Evolutionary conservation across 2,888 invertebrate species (phyloP).

Genomic region (Elysia crispata): DNA sequence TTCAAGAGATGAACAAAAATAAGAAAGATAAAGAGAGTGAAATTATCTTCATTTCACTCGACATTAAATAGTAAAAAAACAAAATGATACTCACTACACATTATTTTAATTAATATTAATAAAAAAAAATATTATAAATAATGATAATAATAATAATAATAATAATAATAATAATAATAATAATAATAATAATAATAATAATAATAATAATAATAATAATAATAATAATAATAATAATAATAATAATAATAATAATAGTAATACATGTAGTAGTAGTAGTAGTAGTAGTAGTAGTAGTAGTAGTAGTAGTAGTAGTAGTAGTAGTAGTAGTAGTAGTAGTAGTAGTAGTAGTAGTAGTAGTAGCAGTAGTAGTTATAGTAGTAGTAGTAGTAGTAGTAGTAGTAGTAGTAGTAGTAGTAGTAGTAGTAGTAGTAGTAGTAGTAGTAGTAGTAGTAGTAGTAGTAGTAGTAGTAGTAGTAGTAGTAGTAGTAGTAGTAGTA

Average conservation of each 20-base stretch:
- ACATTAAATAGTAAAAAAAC: too few species aligned
- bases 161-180: too few species aligned
- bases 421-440: neutral
- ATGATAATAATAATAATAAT: too few species aligned
- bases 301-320: neutral
- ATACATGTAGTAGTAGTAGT: slow-evolving; percentile 33
- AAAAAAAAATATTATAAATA: too few species aligned
- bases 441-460: slow-evolving; percentile 13
- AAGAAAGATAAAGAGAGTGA: too few species aligned
- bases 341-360: slow-evolving; percentile 42
- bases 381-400: neutral
- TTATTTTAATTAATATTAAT: too few species aligned
- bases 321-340: slow-evolving; percentile 36
- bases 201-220: neutral
- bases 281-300: slow-evolving; percentile 40
- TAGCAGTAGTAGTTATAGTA: slow-evolving; percentile 15
- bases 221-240: neutral
- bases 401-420: neutral
- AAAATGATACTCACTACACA: too few species aligned
- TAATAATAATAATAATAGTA: too few species aligned
- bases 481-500: neutral
- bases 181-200: neutral
- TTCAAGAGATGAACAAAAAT: too few species aligned
- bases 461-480: neutral
- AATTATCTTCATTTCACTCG: too few species aligned